Evolutionary conservation across 1,140 invertebrate genomes (phyloP).

Genomic region (Planococcus citri): DNA sequence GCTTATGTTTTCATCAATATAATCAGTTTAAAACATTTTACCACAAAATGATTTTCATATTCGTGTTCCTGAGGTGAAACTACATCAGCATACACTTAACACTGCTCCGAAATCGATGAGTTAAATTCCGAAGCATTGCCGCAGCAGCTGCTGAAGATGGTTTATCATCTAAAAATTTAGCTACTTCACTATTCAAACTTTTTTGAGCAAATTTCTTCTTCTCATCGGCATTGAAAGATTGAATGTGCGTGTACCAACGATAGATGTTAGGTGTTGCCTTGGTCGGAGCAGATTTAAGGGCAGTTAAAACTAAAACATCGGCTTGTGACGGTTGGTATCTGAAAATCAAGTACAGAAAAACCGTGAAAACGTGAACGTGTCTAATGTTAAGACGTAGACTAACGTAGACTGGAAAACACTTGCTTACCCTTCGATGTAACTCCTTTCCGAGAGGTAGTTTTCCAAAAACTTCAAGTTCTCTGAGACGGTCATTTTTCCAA

Average conservation of each 20-base stretch:
- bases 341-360: conserved; percentile 21
- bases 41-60: too few relatives aligned
- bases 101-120: too few relatives aligned
- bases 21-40: too few relatives aligned
- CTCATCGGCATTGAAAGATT: conserved; percentile 50
- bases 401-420: background rate
- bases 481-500: background rate
- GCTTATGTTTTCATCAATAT: too few relatives aligned
- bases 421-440: conserved; percentile 78
- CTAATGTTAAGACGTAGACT: too few relatives aligned
- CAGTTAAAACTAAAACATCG: conserved; percentile 70
- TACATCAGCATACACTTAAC: too few relatives aligned
- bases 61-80: too few relatives aligned
- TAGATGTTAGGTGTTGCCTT: conserved; percentile 57
- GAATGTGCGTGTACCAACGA: conserved; percentile 93
- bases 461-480: conserved; percentile 50
- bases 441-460: conserved; percentile 62
- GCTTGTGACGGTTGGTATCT: conserved; percentile 75
- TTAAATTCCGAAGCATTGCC: too few relatives aligned
- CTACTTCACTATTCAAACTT: conserved; percentile 27
- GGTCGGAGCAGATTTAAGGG: conserved; percentile 57
- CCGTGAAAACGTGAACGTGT: background rate
- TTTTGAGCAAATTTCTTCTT: conserved; percentile 41
- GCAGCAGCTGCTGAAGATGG: conserved; percentile 18
- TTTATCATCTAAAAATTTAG: background rate